These are phyloP conservation scores for Myanophis thanlyinensis DNA, from an alignment of 2,113 vertebrate species.

Conservation along the genomic window DNA sequence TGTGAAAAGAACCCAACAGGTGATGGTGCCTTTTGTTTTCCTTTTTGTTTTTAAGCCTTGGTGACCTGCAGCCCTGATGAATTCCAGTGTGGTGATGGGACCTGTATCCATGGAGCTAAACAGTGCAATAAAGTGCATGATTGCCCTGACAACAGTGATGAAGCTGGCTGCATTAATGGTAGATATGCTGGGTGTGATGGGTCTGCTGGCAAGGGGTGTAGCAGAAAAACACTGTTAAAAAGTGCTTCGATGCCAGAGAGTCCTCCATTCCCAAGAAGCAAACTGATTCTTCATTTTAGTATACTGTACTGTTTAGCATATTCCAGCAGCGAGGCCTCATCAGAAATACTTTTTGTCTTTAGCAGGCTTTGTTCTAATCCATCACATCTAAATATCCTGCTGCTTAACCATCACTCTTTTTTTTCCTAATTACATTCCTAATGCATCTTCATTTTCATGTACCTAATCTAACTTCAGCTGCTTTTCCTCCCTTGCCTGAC, in stretches of 20 bases:
- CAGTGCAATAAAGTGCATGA: conserved; percentile 89
- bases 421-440: conserved; percentile 53
- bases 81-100: conserved; percentile 91
- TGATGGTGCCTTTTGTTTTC: not conserved
- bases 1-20: not conserved
- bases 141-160: conserved; percentile 90
- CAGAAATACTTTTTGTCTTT: conserved; percentile 27
- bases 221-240: not conserved
- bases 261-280: not conserved
- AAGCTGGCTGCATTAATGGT: conserved; percentile 89
- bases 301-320: not conserved
- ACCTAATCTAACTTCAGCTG: conserved; percentile 53
- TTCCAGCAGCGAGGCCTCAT: conserved; percentile 9
- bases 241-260: not conserved
- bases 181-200: conserved; percentile 31
- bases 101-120: conserved; percentile 87
- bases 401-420: conserved; percentile 50
- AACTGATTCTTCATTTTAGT: not conserved
- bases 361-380: conserved; percentile 30
- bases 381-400: conserved; percentile 38
- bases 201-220: accelerated
- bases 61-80: conserved; percentile 89
- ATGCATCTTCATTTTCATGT: conserved; percentile 45
- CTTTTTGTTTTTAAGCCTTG: conserved; percentile 70
- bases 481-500: conserved; percentile 69